Conservation (phyloP, 2,797 vertebrate species). For the Cyprinodon diabolis region DNA sequence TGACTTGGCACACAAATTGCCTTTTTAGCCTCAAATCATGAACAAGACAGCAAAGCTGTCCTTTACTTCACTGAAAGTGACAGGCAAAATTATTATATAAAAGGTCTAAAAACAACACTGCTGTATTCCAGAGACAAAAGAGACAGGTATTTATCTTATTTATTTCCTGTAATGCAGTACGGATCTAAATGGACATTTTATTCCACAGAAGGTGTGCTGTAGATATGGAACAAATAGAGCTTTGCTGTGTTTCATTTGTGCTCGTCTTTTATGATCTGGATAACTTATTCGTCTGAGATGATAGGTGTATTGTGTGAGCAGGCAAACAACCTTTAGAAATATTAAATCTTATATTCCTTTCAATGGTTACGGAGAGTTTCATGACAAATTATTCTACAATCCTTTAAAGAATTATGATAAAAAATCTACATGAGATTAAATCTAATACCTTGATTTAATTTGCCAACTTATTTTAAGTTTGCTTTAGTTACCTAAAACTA, state of each 20-base stretch:
- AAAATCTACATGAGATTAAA: no score
- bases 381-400: no score
- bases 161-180: constrained; percentile 10
- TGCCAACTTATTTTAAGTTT: neutral
- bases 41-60: constrained; percentile 57
- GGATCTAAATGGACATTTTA: constrained; percentile 18
- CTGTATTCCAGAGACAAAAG: constrained; percentile 12
- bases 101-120: constrained; percentile 6
- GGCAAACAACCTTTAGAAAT: neutral
- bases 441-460: neutral
- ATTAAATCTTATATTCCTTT: neutral
- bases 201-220: neutral
- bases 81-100: constrained; percentile 31
- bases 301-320: neutral
- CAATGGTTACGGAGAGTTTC: neutral
- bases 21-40: constrained; percentile 60
- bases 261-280: neutral
- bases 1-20: constrained; percentile 68
- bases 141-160: constrained; percentile 13
- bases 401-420: neutral
- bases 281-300: neutral
- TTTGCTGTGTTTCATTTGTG: neutral
- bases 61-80: constrained; percentile 38
- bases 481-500: neutral
- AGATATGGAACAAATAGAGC: constrained; percentile 1